These are phyloP conservation scores for Celastrina argiolus DNA, from an alignment of 2,888 invertebrate species.

Conservation along the genomic window DNA sequence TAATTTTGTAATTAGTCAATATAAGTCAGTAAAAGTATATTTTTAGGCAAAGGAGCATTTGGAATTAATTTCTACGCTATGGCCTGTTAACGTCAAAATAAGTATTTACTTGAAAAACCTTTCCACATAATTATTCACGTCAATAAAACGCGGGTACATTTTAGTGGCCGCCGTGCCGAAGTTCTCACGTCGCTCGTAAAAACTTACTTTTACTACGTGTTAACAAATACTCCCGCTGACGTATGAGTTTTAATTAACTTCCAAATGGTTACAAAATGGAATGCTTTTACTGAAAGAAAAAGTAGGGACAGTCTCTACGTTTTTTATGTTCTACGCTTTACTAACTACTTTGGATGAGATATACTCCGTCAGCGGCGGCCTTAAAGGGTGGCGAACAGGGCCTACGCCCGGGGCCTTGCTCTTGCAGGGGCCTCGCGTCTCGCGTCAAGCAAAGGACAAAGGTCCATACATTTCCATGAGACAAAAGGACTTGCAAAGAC, in stretches of 20 bases:
- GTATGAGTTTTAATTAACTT: slow-evolving; percentile 2
- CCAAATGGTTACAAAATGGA: slow-evolving; percentile 2
- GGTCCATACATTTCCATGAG: no score
- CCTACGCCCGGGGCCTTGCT: no score
- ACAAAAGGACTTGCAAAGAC: no score
- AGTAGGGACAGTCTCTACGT: background rate
- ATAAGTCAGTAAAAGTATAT: no score
- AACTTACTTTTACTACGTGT: slow-evolving; percentile 31
- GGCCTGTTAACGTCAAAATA: background rate
- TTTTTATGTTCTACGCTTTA: background rate
- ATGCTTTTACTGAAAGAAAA: background rate
- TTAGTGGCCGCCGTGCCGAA: slow-evolving; percentile 17
- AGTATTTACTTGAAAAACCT: background rate
- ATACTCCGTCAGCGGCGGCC: no score
- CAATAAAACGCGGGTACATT: background rate
- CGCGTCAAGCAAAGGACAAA: no score
- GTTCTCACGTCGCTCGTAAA: slow-evolving; percentile 32
- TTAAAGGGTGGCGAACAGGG: no score
- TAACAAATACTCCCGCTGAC: slow-evolving; percentile 20
- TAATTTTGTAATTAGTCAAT: no score
- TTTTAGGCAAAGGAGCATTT: no score
- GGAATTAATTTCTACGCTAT: no score
- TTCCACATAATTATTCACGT: slow-evolving; percentile 6
- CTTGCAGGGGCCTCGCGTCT: no score
- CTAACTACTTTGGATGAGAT: no score